Evolutionary conservation across 1,140 invertebrate species (phyloP), one percentile per base, ranked within the genome.

Genomic region (Eriosoma lanigerum): DNA sequence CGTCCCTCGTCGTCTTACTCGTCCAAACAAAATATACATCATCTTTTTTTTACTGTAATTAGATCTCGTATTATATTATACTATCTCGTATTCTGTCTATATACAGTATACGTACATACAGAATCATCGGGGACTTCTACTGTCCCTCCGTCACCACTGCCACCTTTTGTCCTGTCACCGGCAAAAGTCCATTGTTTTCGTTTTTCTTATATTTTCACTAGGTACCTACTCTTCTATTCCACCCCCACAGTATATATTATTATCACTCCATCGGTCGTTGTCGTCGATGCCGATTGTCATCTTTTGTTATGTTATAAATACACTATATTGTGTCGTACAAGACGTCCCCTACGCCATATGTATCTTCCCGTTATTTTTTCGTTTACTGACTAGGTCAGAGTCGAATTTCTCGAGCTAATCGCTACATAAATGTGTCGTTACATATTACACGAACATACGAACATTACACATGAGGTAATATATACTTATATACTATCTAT

Each of bases 131-230:
- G 38, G 54, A 78, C 56, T 8, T 38, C 3, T 38, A 38, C 32
- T 38, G 8, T 60, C 75, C 48, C 19, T 54, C 17, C 1, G 13
- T 52, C 17, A 24, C 56, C 56, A 29, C 24, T 13, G 29, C 46
- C 15, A 29, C 68, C 56, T 62, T 78, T 78, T 78, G 75, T 78
- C 38, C 75, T 62, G 75, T 62, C 75, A 78, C 17, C 9, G 24
- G 75, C 75, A 78, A 78, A 78, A 62, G 75, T 46, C 56, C 75
- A 78, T 78, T 78, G 75, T 78, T 60, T 78, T 56, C 75, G 38
- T 78, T 60, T 78, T 78, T 78, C 75, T 78, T 78, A 62, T 78
- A 29, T 58, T 29, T 38, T 38, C 32, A 4, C 32, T 38, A 38
- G 3, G 3, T 38, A 38, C 8, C 3, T 38, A 38, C n/a, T 38